A percentile compares a stretch with the other conserved stretches of the same genome.
Evolutionary conservation across 2,888 invertebrate genomes (phyloP).

Genomic region (Eucriotettix oculatus): DNA sequence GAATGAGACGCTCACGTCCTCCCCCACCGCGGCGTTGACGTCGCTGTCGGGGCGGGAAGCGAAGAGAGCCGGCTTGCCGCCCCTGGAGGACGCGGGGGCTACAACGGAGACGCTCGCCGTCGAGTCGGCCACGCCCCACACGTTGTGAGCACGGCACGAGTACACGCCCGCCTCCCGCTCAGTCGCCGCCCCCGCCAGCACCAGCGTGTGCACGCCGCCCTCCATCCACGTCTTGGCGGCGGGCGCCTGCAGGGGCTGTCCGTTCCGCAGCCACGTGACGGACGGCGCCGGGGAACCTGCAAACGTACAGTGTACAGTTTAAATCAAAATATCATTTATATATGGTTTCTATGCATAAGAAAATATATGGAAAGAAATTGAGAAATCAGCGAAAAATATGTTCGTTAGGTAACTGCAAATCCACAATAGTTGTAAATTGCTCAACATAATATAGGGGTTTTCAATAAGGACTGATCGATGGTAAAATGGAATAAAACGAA

Average conservation of each 20-base stretch:
- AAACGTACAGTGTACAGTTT: neutral
- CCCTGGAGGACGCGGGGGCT: conserved; percentile 33
- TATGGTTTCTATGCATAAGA: no score
- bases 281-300: conserved; percentile 37
- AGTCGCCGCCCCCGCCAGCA: conserved; percentile 17
- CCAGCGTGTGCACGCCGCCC: conserved; percentile 53
- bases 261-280: conserved; percentile 57
- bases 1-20: conserved; percentile 70
- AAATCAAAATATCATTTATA: no score
- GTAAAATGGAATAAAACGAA: no score
- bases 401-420: no score
- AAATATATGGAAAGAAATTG: no score
- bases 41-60: conserved; percentile 62
- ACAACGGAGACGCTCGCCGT: conserved; percentile 44
- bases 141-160: conserved; percentile 45
- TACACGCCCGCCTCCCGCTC: conserved; percentile 20
- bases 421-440: no score
- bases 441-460: no score
- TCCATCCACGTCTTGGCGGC: conserved; percentile 51
- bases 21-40: conserved; percentile 55
- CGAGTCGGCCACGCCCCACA: conserved; percentile 55
- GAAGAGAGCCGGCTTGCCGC: conserved; percentile 63
- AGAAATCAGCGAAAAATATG: no score
- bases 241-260: conserved; percentile 32
- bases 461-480: no score